Percentiles rank a stretch among this genome's conserved stretches.
These are phyloP conservation scores for Hyposoter didymator DNA, from an alignment of 2,888 invertebrate species.

Conservation along the genomic window DNA sequence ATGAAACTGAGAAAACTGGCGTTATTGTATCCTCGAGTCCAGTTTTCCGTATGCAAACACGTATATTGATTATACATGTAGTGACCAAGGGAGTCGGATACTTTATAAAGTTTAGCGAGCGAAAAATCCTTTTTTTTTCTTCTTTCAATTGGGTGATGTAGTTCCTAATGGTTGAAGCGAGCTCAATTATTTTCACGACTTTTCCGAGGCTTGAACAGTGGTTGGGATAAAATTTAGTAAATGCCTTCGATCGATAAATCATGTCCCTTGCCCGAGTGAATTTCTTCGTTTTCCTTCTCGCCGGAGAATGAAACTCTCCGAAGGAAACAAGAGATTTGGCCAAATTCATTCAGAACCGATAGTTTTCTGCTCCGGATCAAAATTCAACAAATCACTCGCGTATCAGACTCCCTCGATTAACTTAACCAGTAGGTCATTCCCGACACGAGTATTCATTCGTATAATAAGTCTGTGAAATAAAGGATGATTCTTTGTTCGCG, in stretches of 20 bases:
- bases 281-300: not conserved
- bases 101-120: slow-evolving; percentile 31
- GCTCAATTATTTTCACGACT: not conserved
- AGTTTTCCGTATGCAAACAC: slow-evolving; percentile 45
- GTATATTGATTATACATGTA: slow-evolving; percentile 51
- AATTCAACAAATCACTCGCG: slow-evolving; percentile 1
- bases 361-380: not conserved
- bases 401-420: slow-evolving; percentile 49
- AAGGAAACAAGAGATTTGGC: not conserved
- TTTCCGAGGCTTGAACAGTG: not conserved
- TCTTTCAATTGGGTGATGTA: not conserved
- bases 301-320: slow-evolving; percentile 4
- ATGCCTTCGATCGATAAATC: not conserved
- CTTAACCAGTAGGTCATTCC: slow-evolving; percentile 64
- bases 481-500: slow-evolving; percentile 46
- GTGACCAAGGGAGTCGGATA: slow-evolving; percentile 48
- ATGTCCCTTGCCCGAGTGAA: not conserved
- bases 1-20: slow-evolving; percentile 41
- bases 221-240: not conserved
- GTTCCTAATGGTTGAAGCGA: slow-evolving; percentile 4
- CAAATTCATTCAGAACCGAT: not conserved
- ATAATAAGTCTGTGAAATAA: slow-evolving; percentile 38
- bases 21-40: slow-evolving; percentile 51
- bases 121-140: not conserved
- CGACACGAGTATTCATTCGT: slow-evolving; percentile 63